Evolutionary conservation across 1,140 invertebrate species (phyloP), one percentile per base, ranked within the genome.

Genomic region (Odontomachus brunneus): DNA sequence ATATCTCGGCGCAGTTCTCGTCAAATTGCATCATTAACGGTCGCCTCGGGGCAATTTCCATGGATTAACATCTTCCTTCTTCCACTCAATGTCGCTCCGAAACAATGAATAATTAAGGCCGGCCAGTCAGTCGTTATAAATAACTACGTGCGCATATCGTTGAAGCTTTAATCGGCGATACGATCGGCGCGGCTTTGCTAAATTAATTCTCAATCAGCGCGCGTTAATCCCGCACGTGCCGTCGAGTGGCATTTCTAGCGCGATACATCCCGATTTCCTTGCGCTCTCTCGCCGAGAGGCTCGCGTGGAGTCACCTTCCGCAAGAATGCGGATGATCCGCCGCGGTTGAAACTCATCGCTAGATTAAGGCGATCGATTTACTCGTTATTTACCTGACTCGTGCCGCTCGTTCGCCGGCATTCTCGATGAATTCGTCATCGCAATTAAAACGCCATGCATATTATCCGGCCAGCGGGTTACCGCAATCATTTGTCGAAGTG

Each of bases 101-200:
- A 71, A 72, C 66, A 72, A 81, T 69, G 76, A 71, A 81, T 81
- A 71, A 81, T 81, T 81, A 81, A 81, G 38, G 14, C 26, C n/a
- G 7, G 24, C 26, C 48, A 55, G 60, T 55, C 74, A 76, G 29
- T 26, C 62, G 19, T 66, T 76, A 76, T 76, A 76, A 76, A 76
- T 76, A 76, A 29, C 74, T 15, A 29, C 11, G 44, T 26, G 44
- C 55, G 22, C 38, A 14, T 59, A 69, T 33, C 38, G 29, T 33
- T 5, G 29, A n/a, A 9, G 14, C 48, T 76, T 53, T 55, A 76
- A 66, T 60, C 71, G 38, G 22, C 15, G 33, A 69, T 51, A 48
- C 29, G 51, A 72, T 72, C n/a, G 9, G 22, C 14, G 11, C 17
- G 24, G 48, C 24, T 0, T 12, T 14, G 49, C 49, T 29, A 53